Evolutionary conservation across 2,888 invertebrate genomes (phyloP).

Genomic region (Esperia sulphurella): DNA sequence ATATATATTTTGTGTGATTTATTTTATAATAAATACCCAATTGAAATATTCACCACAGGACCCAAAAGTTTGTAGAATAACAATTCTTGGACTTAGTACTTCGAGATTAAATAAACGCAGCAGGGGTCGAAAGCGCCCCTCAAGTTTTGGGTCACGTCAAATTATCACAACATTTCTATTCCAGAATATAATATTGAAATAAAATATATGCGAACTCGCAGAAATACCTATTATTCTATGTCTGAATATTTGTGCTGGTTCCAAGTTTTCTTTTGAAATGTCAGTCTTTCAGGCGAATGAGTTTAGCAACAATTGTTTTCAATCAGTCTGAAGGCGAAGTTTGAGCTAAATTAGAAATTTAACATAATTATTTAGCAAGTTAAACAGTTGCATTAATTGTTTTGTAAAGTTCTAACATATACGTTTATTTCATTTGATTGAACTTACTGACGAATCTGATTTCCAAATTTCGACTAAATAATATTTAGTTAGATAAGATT

Average conservation of each 20-base stretch:
- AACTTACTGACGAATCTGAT: background rate
- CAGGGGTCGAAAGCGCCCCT: slow-evolving; percentile 22
- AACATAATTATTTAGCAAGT: background rate
- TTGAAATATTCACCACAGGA: slow-evolving; percentile 40
- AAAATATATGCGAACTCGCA: slow-evolving; percentile 1
- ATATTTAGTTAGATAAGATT: too few relatives aligned
- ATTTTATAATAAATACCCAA: slow-evolving; percentile 1
- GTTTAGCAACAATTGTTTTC: slow-evolving; percentile 14
- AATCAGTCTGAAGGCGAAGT: slow-evolving; percentile 1
- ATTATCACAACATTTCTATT: slow-evolving; percentile 6
- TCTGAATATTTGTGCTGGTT: slow-evolving; percentile 12
- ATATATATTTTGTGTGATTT: too few relatives aligned
- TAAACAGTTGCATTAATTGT: background rate
- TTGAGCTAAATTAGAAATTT: background rate
- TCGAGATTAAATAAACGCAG: slow-evolving; percentile 22
- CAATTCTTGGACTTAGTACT: slow-evolving; percentile 30
- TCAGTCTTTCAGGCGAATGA: slow-evolving; percentile 3
- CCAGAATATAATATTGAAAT: slow-evolving; percentile 2
- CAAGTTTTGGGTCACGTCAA: slow-evolving; percentile 29
- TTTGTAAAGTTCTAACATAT: background rate
- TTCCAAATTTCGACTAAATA: too few relatives aligned
- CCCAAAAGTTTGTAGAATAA: slow-evolving; percentile 49
- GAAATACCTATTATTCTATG: slow-evolving; percentile 12
- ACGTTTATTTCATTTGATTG: background rate
- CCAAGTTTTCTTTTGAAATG: slow-evolving; percentile 11